Base-by-base conservation (phyloP, 2,797 vertebrate species). In the Falco columbarius region DNA sequence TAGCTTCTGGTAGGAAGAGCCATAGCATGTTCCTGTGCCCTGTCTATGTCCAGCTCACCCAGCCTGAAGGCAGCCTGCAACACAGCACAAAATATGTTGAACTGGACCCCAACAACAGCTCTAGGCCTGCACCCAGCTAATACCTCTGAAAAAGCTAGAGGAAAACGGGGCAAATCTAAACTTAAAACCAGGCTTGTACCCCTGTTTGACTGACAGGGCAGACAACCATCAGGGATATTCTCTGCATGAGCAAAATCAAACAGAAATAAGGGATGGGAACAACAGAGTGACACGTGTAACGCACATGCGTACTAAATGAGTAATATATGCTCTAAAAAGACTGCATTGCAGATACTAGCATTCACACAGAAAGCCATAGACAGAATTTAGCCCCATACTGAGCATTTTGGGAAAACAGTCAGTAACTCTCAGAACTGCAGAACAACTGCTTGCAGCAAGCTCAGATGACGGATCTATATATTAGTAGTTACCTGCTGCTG, bases 271-370 rank as follows among this genome's bases (percentile, higher is more conserved):
- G 26, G 40, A 83, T 75, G 47, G 55, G 67, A 96, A 95, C 90
- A 81, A 91, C 36, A 36, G 36, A n/a, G 62, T 23, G 36, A 47
- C 67, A 70, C 4, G 3, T 65, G 40, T 22, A 73, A 73, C 30
- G 32, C 49, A 77, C 71, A 46, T 4, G 2, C 3, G 0, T 52
- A 67, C 54, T 76, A 85, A 93, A 86, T 73, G 94, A 89, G 55
- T 63, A 89, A 86, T 65, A 52, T 46, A 2, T 38, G 63, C 63
- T 93, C 24, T 4, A 23, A 49, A 86, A 82, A 80, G 52, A 58
- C 95, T 95, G 92, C 88, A 95, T 66, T 97, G 93, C 91, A 96
- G 94, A 79, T 90, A 49, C 36, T 10, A 68, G 21, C 34, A 42
- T 30, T 71, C 75, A 34, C 52, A 65, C 12, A 68, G 66, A 76